Base-by-base conservation (phyloP, 2,113 vertebrate genomes). In the Pelobates fuscus region DNA sequence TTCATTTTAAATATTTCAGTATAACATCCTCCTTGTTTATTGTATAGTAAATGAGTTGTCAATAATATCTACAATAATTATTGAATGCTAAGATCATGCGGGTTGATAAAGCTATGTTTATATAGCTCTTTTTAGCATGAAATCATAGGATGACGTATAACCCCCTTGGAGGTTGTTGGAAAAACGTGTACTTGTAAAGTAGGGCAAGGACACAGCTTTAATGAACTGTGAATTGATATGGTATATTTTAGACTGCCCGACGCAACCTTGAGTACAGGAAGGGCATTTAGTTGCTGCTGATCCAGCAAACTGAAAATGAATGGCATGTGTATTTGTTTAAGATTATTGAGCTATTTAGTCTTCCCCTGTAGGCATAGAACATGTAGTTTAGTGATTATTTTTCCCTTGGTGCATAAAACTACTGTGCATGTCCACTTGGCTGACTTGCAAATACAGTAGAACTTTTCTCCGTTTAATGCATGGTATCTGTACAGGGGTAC, bases 241-340 rank as follows among this genome's bases (percentile, higher is more conserved):
- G 37, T 41, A 29, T 61, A 29, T 57, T 26, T 71, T 43, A 30
- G 41, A 29, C 23, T 29, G 58, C 46, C 23, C 71, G 32, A 41
- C 23, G 10, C 46, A 77, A 77, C 64, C 64, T 77, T 68, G 55
- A 68, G 18, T 32, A n/a, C 73, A 52, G 64, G 26, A 67, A 68
- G 64, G 64, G n/a, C 64, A 68, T 30, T 25, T 21, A 52, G 41
- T 61, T 76, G 20, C 67, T 76, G 37, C 54, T 46, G 54, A 76
- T 76, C 64, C 55, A 25, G 55, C 57, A 76, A 46, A 60, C 49
- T 68, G 43, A 12, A 68, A 61, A 67, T 61, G 55, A 67, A 58
- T 59, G 54, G 26, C 26, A 24, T 68, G 73, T 55, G 20, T 76
- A 68, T 76, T 68, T 76, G 55, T 68, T 68, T 61, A 61, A 62